phyloP scores from a whole-genome alignment of 2,888 invertebrate genomes.

The Ecdyonurus torrentis region DNA sequence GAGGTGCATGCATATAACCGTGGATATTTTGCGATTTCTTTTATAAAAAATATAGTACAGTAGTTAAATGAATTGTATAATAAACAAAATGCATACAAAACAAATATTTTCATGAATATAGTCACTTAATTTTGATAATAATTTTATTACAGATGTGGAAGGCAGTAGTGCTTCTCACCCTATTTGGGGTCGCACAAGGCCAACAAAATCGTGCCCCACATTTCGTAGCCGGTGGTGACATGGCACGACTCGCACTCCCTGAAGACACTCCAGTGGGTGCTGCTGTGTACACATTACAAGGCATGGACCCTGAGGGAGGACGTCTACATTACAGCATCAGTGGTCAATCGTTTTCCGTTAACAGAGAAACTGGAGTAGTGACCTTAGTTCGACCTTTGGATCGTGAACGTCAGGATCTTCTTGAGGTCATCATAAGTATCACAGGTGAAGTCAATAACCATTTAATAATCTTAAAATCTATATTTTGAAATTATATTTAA shows the following conservation, averaged over 20 bases:
- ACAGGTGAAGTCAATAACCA: no score
- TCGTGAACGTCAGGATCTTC: constrained; percentile 46
- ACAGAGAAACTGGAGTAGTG: constrained; percentile 55
- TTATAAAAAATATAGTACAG: no score
- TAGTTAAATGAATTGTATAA: no score
- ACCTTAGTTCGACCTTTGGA: constrained; percentile 51
- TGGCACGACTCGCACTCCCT: constrained; percentile 53
- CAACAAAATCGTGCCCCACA: constrained; percentile 56
- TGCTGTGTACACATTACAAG: constrained; percentile 50
- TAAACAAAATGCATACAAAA: no score
- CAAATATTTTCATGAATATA: no score
- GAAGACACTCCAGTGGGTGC: constrained; percentile 60
- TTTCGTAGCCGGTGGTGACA: constrained; percentile 60
- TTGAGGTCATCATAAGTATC: constrained; percentile 68
- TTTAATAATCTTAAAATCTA: no score
- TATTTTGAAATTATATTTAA: no score
- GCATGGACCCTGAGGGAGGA: constrained; percentile 57
- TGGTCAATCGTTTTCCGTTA: constrained; percentile 66
- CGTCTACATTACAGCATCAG: constrained; percentile 60
- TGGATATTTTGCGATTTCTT: no score
- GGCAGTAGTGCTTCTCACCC: background rate
- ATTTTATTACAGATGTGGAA: background rate
- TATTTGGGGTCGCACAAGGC: constrained; percentile 15
- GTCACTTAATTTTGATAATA: no score
- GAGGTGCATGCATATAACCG: no score